These are phyloP conservation scores for Danio kyathit DNA, from an alignment of 2,797 vertebrate genomes.

Conservation along the genomic window DNA sequence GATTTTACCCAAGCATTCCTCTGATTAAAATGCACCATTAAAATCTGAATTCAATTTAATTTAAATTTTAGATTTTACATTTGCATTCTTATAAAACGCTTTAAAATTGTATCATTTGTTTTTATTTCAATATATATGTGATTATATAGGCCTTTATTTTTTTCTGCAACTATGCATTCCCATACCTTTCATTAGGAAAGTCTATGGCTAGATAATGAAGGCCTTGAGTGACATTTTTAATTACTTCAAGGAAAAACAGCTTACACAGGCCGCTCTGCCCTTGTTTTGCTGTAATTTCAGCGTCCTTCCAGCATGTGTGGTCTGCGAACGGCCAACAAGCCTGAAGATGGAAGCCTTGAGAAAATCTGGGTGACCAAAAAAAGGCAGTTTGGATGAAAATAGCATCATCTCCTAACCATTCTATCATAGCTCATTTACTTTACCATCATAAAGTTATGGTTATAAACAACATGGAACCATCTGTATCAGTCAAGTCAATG, in stretches of 20 bases:
- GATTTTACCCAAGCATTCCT: no score
- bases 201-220: slow-evolving; percentile 10
- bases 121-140: no score
- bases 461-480: background rate
- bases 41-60: no score
- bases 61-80: no score
- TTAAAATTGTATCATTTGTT: no score
- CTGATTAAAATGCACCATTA: no score
- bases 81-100: no score
- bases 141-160: background rate
- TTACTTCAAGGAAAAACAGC: slow-evolving; percentile 25
- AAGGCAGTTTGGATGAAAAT: background rate
- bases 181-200: slow-evolving; percentile 16
- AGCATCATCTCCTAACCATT: background rate
- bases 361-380: background rate
- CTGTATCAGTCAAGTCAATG: background rate
- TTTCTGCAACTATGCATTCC: background rate
- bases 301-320: slow-evolving; percentile 18
- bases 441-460: background rate
- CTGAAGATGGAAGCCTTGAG: slow-evolving; percentile 18
- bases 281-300: slow-evolving; percentile 25
- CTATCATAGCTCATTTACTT: background rate
- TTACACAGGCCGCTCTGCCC: slow-evolving; percentile 11
- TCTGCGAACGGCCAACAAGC: slow-evolving; percentile 10
- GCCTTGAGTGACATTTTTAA: slow-evolving; percentile 24